Conservation (phyloP, 1,140 invertebrate genomes). For the Dendrolimus kikuchii region DNA sequence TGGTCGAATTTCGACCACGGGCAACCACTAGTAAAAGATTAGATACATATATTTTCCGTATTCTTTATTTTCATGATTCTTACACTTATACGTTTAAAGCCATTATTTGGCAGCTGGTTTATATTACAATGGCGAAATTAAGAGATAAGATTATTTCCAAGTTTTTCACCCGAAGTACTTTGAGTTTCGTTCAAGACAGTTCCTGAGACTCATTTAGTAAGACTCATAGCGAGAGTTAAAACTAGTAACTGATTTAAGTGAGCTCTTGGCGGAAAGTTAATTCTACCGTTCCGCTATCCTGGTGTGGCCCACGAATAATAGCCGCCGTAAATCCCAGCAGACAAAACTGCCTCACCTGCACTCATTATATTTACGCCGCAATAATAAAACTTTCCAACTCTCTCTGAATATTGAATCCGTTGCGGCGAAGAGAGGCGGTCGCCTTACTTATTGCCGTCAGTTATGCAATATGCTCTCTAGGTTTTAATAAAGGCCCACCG, state of each 20-base stretch:
- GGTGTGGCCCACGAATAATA: conserved; percentile 34
- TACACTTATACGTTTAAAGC: too few relatives aligned
- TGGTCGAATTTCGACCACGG: too few relatives aligned
- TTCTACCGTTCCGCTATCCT: conserved; percentile 42
- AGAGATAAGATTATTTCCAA: too few relatives aligned
- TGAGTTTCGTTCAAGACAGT: too few relatives aligned
- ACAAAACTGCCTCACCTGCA: conserved; percentile 61
- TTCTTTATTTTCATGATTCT: too few relatives aligned
- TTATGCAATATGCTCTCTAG: conserved; percentile 63
- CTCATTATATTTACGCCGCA: conserved; percentile 69
- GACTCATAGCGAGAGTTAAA: conserved; percentile 26
- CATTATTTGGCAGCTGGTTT: too few relatives aligned
- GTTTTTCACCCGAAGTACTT: too few relatives aligned
- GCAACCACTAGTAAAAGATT: too few relatives aligned
- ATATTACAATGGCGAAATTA: too few relatives aligned
- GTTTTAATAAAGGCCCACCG: conserved; percentile 64
- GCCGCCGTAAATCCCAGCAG: conserved; percentile 54
- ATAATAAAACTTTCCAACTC: conserved; percentile 69
- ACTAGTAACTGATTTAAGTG: conserved; percentile 47
- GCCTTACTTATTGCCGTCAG: conserved; percentile 65
- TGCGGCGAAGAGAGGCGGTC: conserved; percentile 47
- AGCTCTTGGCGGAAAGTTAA: conserved; percentile 49
- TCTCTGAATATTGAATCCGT: conserved; percentile 65
- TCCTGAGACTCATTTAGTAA: not conserved
- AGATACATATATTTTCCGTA: too few relatives aligned